Evolutionary conservation across 2,888 invertebrate genomes (phyloP).

Genomic region (Diabrotica balteata): DNA sequence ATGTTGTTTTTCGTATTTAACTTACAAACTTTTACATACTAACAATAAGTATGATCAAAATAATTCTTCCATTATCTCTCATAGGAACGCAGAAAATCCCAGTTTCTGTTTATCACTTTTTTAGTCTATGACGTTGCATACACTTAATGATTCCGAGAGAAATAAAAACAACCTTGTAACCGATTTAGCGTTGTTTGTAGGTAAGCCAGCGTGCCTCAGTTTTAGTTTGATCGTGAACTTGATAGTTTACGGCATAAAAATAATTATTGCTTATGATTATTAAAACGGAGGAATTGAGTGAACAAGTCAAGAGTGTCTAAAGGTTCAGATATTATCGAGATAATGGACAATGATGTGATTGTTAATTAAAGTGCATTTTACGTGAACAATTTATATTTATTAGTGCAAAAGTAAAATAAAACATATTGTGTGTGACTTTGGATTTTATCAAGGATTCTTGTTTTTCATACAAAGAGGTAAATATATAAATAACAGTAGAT

Average conservation of each 20-base stretch:
- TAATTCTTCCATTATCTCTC: neutral
- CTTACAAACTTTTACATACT: too few species aligned
- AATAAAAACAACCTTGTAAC: conserved; percentile 24
- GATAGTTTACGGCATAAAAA: conserved; percentile 11
- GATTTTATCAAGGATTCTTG: too few species aligned
- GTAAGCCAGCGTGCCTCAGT: conserved; percentile 5
- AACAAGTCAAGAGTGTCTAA: too few species aligned
- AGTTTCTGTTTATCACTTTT: conserved; percentile 17
- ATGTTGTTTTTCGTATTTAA: too few species aligned
- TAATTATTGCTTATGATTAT: conserved; percentile 9
- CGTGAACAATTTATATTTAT: too few species aligned
- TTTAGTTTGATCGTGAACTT: conserved; percentile 22
- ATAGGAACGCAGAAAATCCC: conserved; percentile 12
- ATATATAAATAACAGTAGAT: too few species aligned
- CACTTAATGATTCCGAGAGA: conserved; percentile 18
- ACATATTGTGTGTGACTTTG: too few species aligned
- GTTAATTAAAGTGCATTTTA: too few species aligned
- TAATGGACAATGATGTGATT: too few species aligned
- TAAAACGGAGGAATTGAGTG: neutral
- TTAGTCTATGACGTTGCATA: conserved; percentile 15
- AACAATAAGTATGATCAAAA: neutral
- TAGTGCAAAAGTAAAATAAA: too few species aligned
- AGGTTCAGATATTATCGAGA: too few species aligned
- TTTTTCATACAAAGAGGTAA: too few species aligned
- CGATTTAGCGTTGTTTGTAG: conserved; percentile 14